Evolutionary conservation across 2,113 vertebrate species (phyloP), one percentile per base, ranked within the genome.

Genomic region (Falco punctatus): DNA sequence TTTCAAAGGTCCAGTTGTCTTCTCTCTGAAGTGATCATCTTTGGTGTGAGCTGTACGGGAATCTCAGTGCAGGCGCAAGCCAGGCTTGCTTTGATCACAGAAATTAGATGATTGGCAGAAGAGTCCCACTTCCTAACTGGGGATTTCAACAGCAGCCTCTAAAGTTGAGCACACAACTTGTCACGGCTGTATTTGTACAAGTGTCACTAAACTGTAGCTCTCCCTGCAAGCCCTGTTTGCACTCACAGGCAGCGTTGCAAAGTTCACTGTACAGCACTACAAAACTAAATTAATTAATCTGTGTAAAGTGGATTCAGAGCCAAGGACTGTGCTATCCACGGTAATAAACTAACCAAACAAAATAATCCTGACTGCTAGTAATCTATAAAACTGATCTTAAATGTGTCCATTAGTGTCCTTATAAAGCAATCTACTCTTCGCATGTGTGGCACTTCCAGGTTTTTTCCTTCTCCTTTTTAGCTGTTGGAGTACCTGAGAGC

Each of bases 11-110:
- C 49, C 57, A 30, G 65, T 54, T 5, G 8, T 52, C 35, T 40
- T 55, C 75, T 51, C 1, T 0, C 11, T 30, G 40, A 61, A 57
- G 62, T 2, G 51, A 38, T 2, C 0, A 3, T 64, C 40, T 73
- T n/a, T 32, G 30, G 57, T 1, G 44, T 0, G 0, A 80, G 88
- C 48, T 9, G 28, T 7, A 1, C 0, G 0, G 79, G 64, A 22
- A 22, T 26, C 82, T 93, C 24, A 2, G 73, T 61, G 80, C 1
- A 0, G 0, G 1, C 9, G 1, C n/a, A 67, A 61, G 55, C 69
- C 90, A 82, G 89, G 80, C 78, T 85, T 40, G 48, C 86, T 95
- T 61, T 65, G 70, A 66, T 72, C 64, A 35, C 62, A 78, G 78
- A 38, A 88, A 83, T 61, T 6, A 44, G 51, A 58, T 44, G 94